phyloP scores from a whole-genome alignment of 2,797 vertebrate species.

The Tachyglossus aculeatus region DNA sequence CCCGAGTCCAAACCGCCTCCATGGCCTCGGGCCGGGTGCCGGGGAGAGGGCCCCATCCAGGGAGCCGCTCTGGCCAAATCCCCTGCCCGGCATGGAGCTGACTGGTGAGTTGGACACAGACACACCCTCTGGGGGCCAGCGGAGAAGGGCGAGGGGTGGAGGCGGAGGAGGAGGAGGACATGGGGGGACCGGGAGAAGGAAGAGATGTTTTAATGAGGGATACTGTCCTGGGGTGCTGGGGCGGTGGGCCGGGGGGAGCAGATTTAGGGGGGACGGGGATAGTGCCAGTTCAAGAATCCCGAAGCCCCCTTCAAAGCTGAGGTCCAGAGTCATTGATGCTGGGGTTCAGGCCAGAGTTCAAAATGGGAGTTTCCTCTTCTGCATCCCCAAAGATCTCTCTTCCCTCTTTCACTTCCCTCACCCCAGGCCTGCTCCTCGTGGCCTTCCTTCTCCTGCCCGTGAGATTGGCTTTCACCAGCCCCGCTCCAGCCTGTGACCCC shows the following conservation, averaged over 20 bases:
- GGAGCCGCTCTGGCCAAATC: slow-evolving; percentile 64
- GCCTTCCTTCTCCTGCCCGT: slow-evolving; percentile 68
- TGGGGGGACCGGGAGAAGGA: too few species aligned
- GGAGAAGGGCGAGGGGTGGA: too few species aligned
- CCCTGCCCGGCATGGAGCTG: slow-evolving; percentile 73
- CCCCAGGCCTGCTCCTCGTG: slow-evolving; percentile 70
- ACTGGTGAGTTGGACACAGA: slow-evolving; percentile 72
- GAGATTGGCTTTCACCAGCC: slow-evolving; percentile 57
- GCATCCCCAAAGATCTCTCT: slow-evolving; percentile 5
- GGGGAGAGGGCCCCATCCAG: slow-evolving; percentile 64
- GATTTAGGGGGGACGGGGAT: neutral
- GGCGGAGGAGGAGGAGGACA: neutral
- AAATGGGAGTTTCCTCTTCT: slow-evolving; percentile 3
- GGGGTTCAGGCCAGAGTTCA: slow-evolving; percentile 3
- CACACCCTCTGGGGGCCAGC: too few species aligned
- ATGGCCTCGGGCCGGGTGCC: slow-evolving; percentile 71
- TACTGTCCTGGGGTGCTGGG: neutral
- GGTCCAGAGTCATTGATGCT: neutral
- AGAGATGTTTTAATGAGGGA: too few species aligned
- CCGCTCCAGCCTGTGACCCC: slow-evolving; percentile 67
- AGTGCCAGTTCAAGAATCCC: neutral
- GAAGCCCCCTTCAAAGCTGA: neutral
- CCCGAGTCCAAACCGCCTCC: slow-evolving; percentile 55
- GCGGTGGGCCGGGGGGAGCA: too few species aligned
- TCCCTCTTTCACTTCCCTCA: neutral